Conservation (phyloP, 1,140 invertebrate species). For the Heliconius eleuchia region DNA sequence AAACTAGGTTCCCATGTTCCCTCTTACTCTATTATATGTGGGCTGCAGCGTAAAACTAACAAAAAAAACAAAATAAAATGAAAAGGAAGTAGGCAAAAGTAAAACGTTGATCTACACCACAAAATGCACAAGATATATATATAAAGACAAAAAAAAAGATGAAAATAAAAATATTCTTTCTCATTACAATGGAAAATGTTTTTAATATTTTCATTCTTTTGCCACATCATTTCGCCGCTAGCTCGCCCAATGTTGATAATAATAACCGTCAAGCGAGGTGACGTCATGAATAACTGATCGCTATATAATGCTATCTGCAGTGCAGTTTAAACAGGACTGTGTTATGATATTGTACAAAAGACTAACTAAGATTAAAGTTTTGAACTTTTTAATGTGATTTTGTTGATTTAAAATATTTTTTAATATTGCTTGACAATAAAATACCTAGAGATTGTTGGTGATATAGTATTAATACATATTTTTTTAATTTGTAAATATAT, state of each 20-base stretch:
- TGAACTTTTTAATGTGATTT: no score
- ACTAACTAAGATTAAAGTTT: slow-evolving; percentile 5
- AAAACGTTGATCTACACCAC: not conserved
- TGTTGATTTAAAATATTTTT: no score
- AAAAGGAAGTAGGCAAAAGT: no score
- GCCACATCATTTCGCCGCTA: slow-evolving; percentile 4
- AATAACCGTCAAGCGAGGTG: slow-evolving; percentile 27
- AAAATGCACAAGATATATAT: not conserved
- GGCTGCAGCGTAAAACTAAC: no score
- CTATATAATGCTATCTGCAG: slow-evolving; percentile 21
- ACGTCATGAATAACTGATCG: slow-evolving; percentile 31
- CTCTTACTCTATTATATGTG: no score
- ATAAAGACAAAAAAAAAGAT: not conserved
- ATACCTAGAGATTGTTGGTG: no score
- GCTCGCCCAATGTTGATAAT: slow-evolving; percentile 27
- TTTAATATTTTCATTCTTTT: slow-evolving; percentile 12
- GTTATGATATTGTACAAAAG: not conserved
- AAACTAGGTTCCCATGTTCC: no score
- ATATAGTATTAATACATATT: no score
- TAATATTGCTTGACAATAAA: no score
- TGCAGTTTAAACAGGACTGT: slow-evolving; percentile 18
- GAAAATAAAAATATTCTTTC: not conserved
- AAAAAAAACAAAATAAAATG: no score
- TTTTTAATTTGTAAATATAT: not conserved
- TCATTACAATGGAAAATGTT: not conserved